phyloP scores from a whole-genome alignment of 2,888 invertebrate genomes.

The Luffia ferchaultella region DNA sequence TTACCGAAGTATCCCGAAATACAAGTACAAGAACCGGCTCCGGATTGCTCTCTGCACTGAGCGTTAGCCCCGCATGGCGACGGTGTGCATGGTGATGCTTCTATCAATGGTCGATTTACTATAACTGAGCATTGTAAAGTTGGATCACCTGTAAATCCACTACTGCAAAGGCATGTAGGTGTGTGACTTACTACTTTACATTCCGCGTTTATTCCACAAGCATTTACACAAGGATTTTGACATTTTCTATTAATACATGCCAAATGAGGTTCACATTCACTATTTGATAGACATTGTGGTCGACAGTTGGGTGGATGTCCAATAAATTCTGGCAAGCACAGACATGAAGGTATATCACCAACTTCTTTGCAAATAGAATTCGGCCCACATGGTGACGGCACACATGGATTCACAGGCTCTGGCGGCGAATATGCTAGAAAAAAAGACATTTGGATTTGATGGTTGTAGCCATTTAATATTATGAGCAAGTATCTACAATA shows the following conservation, averaged over 20 bases:
- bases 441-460: not conserved
- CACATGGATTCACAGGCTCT: conserved; percentile 67
- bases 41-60: conserved; percentile 65
- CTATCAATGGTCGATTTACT: conserved; percentile 25
- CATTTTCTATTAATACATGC: conserved; percentile 83
- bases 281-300: conserved; percentile 77
- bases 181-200: conserved; percentile 81
- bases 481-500: too few relatives aligned
- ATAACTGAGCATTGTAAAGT: conserved; percentile 67
- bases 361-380: conserved; percentile 70
- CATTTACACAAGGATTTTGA: conserved; percentile 75
- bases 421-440: not conserved
- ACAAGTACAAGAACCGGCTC: conserved; percentile 74
- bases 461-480: too few relatives aligned
- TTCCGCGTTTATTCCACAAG: conserved; percentile 78
- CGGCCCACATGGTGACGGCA: conserved; percentile 80
- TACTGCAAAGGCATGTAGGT: conserved; percentile 73
- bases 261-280: conserved; percentile 72
- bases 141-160: conserved; percentile 78
- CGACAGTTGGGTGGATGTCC: conserved; percentile 77
- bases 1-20: conserved; percentile 77
- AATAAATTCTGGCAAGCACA: conserved; percentile 71
- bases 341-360: conserved; percentile 72
- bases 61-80: conserved; percentile 73
- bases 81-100: conserved; percentile 64